A percentile compares a stretch with the other conserved stretches of the same genome.
phyloP scores from a whole-genome alignment of 2,888 invertebrate genomes.

The Andrena haemorrhoa region DNA sequence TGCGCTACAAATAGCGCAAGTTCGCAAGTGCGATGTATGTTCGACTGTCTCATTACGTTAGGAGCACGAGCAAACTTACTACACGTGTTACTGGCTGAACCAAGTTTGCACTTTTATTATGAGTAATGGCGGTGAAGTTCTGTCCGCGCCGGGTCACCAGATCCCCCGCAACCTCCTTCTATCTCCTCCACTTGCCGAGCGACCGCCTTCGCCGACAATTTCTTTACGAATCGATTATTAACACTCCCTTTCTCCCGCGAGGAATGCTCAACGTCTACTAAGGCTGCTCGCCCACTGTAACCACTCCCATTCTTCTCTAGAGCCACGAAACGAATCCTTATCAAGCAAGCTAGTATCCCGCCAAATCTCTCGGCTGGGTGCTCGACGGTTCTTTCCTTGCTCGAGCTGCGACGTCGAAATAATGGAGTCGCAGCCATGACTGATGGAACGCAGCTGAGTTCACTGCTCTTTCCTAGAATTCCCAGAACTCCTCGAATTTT shows the following conservation, averaged over 20 bases:
- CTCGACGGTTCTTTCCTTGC: too few relatives aligned
- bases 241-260: neutral
- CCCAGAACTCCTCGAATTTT: too few relatives aligned
- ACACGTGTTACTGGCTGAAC: slow-evolving; percentile 10
- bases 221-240: slow-evolving; percentile 2
- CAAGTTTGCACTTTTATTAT: slow-evolving; percentile 37
- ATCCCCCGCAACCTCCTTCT: neutral
- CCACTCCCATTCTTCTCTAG: too few relatives aligned
- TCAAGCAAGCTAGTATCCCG: too few relatives aligned
- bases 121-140: slow-evolving; percentile 39
- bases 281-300: too few relatives aligned
- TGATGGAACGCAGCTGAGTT: too few relatives aligned
- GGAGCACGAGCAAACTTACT: neutral
- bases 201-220: neutral
- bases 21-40: slow-evolving; percentile 28
- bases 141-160: slow-evolving; percentile 6
- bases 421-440: too few relatives aligned
- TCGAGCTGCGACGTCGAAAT: too few relatives aligned
- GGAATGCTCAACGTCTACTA: too few relatives aligned
- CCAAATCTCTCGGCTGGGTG: too few relatives aligned
- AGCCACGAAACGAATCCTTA: too few relatives aligned
- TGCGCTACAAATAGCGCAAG: slow-evolving; percentile 35
- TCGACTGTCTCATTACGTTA: slow-evolving; percentile 5
- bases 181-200: neutral
- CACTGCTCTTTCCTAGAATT: too few relatives aligned